These are phyloP conservation scores for Leuciscus idus DNA, from an alignment of 2,113 vertebrate genomes.

Conservation along the genomic window DNA sequence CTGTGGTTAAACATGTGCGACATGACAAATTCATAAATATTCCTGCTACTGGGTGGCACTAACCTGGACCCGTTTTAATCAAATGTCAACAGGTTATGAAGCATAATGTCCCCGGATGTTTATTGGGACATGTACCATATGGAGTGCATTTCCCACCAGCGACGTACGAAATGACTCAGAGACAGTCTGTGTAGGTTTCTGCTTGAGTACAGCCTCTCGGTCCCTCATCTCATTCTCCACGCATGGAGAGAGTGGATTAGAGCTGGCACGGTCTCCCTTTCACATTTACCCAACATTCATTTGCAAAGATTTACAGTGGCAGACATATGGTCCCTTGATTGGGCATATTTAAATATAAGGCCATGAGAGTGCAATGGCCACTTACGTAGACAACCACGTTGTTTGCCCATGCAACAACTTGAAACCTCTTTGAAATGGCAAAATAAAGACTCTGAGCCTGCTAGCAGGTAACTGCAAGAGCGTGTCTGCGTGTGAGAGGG, in stretches of 20 bases:
- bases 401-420: not conserved
- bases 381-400: not conserved
- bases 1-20: not conserved
- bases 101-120: not conserved
- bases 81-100: constrained; percentile 30
- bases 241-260: constrained; percentile 32
- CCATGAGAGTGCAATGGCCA: not conserved
- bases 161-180: constrained; percentile 32
- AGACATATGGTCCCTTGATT: constrained; percentile 20
- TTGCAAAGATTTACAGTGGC: constrained; percentile 19
- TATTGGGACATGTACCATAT: constrained; percentile 20
- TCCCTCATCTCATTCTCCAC: constrained; percentile 43
- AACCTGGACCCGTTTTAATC: constrained; percentile 20
- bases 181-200: constrained; percentile 48
- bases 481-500: constrained; percentile 2
- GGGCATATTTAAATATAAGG: not conserved
- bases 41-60: not conserved
- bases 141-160: constrained; percentile 34
- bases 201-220: constrained; percentile 30
- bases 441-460: not conserved
- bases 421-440: constrained; percentile 5
- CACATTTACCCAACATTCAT: constrained; percentile 29
- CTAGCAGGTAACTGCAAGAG: constrained; percentile 6
- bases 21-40: not conserved
- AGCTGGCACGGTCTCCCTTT: constrained; percentile 29